Base-by-base conservation (phyloP, 2,113 vertebrate genomes). In the Myotis yumanensis region DNA sequence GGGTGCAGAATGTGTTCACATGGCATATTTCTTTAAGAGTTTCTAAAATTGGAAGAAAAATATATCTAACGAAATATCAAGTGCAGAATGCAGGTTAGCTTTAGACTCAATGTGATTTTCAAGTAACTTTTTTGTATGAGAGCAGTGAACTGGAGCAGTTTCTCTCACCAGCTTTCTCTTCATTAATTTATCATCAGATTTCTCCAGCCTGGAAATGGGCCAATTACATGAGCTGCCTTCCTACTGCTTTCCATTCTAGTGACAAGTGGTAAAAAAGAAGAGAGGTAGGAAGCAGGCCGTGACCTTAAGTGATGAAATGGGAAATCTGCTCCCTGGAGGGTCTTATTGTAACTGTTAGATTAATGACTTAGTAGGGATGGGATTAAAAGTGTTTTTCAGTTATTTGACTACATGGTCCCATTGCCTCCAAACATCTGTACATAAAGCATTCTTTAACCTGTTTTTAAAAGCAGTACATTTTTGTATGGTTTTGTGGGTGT, bases 181-280 rank as follows among this genome's bases (percentile, higher is more conserved):
- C 77, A 71, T 87, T 87, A 91, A 91, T 90, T 94, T 82, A 72
- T 94, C 46, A 20, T 79, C 66, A 69, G n/a, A 93, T 94, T 96
- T 81, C 76, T 92, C 52, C 43, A 89, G 77, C 68, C 62, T 96
- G 81, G 85, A 95, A 93, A 62, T 64, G 62, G 72, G 79, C 85
- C 95, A 89, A 5, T 85, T 85, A 81, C 30, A 91, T 54, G 83
- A 91, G 48, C 77, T 73, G 15, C 76, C 54, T 96, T 96, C 72
- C 62, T 96, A 18, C 54, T 90, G 88, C 77, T 23, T 90, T 90
- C 82, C 57, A 20, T 81, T 88, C 37, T 75, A 17, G 15, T 95
- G 89, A 89, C 72, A 93, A 93, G 86, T 84, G 37, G 59, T 89
- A 62, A 88, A 89, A 85, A 81, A 92, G 52, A 76, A 75, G 68